Conservation (phyloP, 2,888 invertebrate species). For the Dasypolia templi region DNA sequence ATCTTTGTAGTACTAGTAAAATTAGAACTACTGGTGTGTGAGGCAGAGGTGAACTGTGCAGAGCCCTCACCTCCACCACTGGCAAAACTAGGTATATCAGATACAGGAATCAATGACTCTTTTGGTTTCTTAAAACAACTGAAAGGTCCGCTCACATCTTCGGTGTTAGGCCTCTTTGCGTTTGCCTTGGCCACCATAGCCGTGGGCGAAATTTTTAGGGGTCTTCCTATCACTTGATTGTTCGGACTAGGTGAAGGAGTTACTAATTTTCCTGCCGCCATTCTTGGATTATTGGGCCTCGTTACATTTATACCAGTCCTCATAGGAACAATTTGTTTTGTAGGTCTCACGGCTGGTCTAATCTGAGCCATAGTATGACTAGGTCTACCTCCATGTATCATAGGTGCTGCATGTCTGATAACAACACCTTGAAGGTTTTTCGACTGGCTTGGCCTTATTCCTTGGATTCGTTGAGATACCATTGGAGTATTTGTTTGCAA, state of each 20-base stretch:
- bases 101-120: conserved; percentile 79
- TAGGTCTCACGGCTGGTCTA: conserved; percentile 70
- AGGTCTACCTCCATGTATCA: conserved; percentile 72
- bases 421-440: conserved; percentile 77
- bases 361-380: conserved; percentile 67
- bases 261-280: conserved; percentile 69
- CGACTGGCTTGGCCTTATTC: conserved; percentile 69
- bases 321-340: conserved; percentile 76
- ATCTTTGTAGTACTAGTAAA: conserved; percentile 78
- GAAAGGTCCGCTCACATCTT: conserved; percentile 78
- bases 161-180: conserved; percentile 74
- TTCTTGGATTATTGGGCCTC: conserved; percentile 73
- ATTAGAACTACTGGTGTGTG: conserved; percentile 78
- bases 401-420: conserved; percentile 76
- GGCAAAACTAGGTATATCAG: conserved; percentile 72
- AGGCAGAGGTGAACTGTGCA: conserved; percentile 75
- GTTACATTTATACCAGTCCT: conserved; percentile 68
- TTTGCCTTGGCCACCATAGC: conserved; percentile 69
- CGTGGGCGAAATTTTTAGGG: conserved; percentile 80
- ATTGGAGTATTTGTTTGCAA: conserved; percentile 69
- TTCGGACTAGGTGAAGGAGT: conserved; percentile 67
- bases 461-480: conserved; percentile 74
- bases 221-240: conserved; percentile 71
- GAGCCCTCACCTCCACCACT: conserved; percentile 66
- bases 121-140: conserved; percentile 87